Percentiles rank a stretch among this genome's conserved stretches.
These are phyloP conservation scores for Neofelis nebulosa DNA, from an alignment of 2,113 vertebrate species.

Conservation along the genomic window DNA sequence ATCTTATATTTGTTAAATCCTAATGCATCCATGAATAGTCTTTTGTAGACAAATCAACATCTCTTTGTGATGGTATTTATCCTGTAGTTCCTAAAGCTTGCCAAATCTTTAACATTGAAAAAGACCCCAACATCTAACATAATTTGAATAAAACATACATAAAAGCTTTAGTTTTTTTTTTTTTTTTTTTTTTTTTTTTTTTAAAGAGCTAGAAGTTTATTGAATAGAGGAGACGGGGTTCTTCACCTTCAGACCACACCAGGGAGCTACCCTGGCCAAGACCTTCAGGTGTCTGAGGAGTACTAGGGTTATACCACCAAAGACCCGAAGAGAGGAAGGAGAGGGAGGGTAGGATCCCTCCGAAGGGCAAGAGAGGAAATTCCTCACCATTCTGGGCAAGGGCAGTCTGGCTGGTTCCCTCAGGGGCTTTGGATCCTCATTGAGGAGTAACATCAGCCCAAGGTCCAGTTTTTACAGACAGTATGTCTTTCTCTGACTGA, in stretches of 20 bases:
- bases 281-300: not conserved
- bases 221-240: not conserved
- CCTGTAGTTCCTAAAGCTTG: not conserved
- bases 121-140: not conserved
- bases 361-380: not conserved
- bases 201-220: not conserved
- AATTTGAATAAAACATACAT: conserved; percentile 16
- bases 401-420: not conserved
- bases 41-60: not conserved
- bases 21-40: not conserved
- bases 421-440: not conserved
- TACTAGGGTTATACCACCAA: not conserved
- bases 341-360: not conserved
- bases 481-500: not conserved
- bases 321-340: not conserved
- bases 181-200: not conserved
- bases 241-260: not conserved
- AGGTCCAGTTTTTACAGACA: no score
- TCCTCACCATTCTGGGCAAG: not conserved
- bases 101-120: not conserved
- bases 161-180: conserved; percentile 22
- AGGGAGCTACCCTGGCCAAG: not conserved
- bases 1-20: conserved; percentile 17
- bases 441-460: not conserved
- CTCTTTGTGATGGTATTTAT: not conserved